A percentile compares a stretch with the other conserved stretches of the same genome.
Evolutionary conservation across 2,797 vertebrate species (phyloP).

Genomic region (Champsocephalus esox): DNA sequence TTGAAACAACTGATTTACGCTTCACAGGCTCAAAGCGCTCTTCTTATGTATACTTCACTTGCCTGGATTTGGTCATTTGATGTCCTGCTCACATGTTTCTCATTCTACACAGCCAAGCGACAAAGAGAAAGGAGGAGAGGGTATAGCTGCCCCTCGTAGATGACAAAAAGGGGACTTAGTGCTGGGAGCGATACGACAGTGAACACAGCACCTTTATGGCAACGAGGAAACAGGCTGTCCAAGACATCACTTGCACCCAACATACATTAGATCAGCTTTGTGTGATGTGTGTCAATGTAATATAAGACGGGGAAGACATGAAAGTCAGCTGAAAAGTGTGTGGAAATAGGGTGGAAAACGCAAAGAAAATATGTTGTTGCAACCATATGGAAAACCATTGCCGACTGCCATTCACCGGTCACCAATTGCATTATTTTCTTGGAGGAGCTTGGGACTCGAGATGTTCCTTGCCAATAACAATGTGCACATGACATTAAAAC

Average conservation of each 20-base stretch:
- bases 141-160: constrained; percentile 52
- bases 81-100: constrained; percentile 49
- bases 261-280: constrained; percentile 39
- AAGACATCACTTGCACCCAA: constrained; percentile 25
- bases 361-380: constrained; percentile 13
- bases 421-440: too few relatives aligned
- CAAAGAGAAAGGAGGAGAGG: constrained; percentile 44
- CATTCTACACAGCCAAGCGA: constrained; percentile 32
- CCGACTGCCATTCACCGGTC: constrained; percentile 29
- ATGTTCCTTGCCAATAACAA: too few relatives aligned
- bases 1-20: constrained; percentile 61
- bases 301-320: constrained; percentile 22
- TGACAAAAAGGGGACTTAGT: constrained; percentile 35
- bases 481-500: too few relatives aligned
- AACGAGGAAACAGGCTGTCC: constrained; percentile 35
- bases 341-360: background rate
- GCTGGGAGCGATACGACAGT: constrained; percentile 52
- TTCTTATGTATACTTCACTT: constrained; percentile 69
- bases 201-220: constrained; percentile 34
- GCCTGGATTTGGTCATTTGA: constrained; percentile 56
- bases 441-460: too few relatives aligned
- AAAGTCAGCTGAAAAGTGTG: background rate
- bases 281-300: constrained; percentile 31
- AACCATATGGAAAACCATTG: constrained; percentile 35
- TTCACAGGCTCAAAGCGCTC: constrained; percentile 55